Base-by-base conservation (phyloP, 1,140 invertebrate species). In the Tetramorium parvispinum region DNA sequence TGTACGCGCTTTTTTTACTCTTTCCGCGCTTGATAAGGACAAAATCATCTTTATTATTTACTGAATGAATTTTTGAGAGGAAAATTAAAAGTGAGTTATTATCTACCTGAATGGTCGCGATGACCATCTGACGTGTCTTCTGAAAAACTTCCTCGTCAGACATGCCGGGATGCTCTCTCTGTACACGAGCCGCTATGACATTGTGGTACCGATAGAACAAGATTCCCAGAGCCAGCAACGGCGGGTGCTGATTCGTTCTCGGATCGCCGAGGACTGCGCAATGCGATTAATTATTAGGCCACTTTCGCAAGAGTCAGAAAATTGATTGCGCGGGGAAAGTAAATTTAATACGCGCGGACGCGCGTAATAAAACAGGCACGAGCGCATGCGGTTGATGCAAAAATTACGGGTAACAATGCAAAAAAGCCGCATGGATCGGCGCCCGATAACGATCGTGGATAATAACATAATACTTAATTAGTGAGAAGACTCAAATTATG, bases 191-290 rank as follows among this genome's bases (percentile, higher is more conserved):
- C 0, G 99, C 99, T 2, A 99, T 95, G 0, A 97, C 96, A 94
- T 99, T 99, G 94, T 99, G 99, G 97, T 98, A 99, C 2, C 99
- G 97, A 94, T 98, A 98, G 89, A 99, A 98, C 8, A 99, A 93
- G 63, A 99, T 98, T 4, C 98, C 98, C 88, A 99, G 98, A 0
- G 98, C 97, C 7, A 99, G 95, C 79, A 99, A 94, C 0, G 98
- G 98, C 0, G 99, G 99, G 95, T 99, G 99, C 95, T 99, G 99
- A 95, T 99, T 99, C 11, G 98, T 98, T 88, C 99, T 96, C 3
- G 98, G 98, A 96, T 99, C 99, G 11, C 99, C 99, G 16, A 99
- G 95, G 86, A 99, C 99, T 99, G 92, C 66, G 96, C 93, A 88
- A 85, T 78, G 59, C 49, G 90, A 73, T 86, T 75, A 53, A 70